phyloP scores from a whole-genome alignment of 1,140 invertebrate genomes.

The Caerostris darwini region DNA sequence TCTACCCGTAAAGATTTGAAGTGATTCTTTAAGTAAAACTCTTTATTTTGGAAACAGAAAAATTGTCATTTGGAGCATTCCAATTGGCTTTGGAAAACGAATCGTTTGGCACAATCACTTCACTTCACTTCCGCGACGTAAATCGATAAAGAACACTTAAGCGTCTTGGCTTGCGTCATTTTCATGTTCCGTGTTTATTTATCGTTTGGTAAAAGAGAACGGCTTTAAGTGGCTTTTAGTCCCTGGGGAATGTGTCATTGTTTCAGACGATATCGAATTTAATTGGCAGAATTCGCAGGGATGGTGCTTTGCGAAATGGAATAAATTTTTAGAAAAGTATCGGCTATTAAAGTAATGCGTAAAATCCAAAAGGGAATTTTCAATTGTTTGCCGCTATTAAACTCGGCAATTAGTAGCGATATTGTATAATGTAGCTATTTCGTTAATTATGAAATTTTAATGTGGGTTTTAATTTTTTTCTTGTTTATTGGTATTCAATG shows the following conservation, averaged over 20 bases:
- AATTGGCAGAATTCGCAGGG: constrained; percentile 8
- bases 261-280: neutral
- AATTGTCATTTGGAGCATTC: neutral
- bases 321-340: neutral
- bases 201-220: neutral
- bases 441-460: neutral
- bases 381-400: neutral
- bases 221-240: constrained; percentile 11
- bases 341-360: neutral
- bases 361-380: neutral
- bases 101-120: constrained; percentile 30
- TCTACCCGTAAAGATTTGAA: neutral
- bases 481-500: neutral
- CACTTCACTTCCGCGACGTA: neutral
- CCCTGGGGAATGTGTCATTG: neutral
- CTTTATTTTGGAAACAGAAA: neutral
- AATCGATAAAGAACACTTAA: constrained; percentile 33
- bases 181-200: neutral
- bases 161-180: neutral
- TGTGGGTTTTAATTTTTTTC: neutral
- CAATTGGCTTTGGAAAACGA: neutral
- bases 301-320: neutral
- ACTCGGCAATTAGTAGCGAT: neutral
- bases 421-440: neutral
- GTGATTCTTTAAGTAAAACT: constrained; percentile 30